A percentile compares a stretch with the other conserved stretches of the same genome.
phyloP scores from a whole-genome alignment of 2,888 invertebrate species.

The Yponomeuta cagnagella region DNA sequence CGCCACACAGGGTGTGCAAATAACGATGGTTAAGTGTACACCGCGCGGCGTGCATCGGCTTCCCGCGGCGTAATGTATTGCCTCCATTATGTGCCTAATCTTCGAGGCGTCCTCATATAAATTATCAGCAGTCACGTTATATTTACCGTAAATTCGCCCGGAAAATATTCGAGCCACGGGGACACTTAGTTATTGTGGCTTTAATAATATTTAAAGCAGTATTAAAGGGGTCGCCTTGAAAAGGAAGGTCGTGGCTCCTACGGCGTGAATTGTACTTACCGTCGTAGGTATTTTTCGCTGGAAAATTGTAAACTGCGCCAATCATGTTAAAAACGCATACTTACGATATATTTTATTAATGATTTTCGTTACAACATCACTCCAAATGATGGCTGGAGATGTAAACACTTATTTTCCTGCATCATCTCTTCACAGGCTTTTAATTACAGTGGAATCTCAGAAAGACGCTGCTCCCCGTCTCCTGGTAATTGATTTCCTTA shows the following conservation, averaged over 20 bases:
- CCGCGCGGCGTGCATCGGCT: slow-evolving; percentile 23
- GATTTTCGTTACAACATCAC: no score
- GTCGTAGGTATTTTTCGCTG: not conserved
- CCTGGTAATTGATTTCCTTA: no score
- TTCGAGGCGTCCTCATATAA: slow-evolving; percentile 59
- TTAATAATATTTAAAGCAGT: slow-evolving; percentile 4
- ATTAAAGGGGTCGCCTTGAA: not conserved
- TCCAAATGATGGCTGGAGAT: no score
- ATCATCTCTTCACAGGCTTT: no score
- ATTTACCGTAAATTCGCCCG: slow-evolving; percentile 38
- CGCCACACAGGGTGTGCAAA: slow-evolving; percentile 10
- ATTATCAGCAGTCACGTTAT: slow-evolving; percentile 44
- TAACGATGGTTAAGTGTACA: slow-evolving; percentile 8
- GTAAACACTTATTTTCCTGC: no score
- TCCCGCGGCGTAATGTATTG: slow-evolving; percentile 51
- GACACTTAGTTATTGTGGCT: not conserved
- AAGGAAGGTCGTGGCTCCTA: not conserved
- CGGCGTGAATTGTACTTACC: not conserved
- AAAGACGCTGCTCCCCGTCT: no score
- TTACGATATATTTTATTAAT: no score
- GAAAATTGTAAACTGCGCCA: not conserved
- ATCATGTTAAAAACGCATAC: no score
- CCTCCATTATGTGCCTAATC: slow-evolving; percentile 60
- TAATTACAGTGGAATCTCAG: no score
- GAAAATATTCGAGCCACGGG: slow-evolving; percentile 20